These are phyloP conservation scores for Pristionchus entomophagus DNA, from an alignment of 2,888 invertebrate genomes.

Conservation along the genomic window DNA sequence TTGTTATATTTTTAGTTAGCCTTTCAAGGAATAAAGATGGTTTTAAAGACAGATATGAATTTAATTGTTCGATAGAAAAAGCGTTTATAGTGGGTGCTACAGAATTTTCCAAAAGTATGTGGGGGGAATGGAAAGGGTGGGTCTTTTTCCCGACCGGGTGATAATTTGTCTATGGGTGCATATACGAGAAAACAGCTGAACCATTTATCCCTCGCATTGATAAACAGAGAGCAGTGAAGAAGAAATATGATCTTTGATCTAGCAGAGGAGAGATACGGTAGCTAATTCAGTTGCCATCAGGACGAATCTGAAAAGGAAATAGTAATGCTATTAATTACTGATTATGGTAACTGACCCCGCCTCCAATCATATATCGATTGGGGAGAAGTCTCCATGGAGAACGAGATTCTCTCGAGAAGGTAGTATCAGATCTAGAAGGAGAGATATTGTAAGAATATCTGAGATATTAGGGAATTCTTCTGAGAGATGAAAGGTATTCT, in stretches of 20 bases:
- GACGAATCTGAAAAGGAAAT: neutral
- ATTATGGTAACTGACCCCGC: neutral
- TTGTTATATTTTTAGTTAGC: constrained; percentile 28
- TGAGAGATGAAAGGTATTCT: neutral
- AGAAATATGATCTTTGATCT: constrained; percentile 11
- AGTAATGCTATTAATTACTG: neutral
- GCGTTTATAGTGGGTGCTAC: too few species aligned
- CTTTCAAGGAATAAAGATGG: neutral
- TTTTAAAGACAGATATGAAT: neutral
- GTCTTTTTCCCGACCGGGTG: neutral
- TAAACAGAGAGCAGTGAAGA: neutral
- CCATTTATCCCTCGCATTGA: constrained; percentile 27
- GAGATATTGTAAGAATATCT: neutral
- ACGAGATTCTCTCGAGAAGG: neutral
- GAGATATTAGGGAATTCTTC: neutral
- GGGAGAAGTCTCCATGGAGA: constrained; percentile 6
- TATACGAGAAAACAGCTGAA: neutral
- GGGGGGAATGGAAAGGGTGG: neutral
- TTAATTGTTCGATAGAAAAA: too few species aligned
- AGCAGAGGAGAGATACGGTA: neutral
- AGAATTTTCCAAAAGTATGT: too few species aligned
- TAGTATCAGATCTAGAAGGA: constrained; percentile 11
- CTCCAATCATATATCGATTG: constrained; percentile 36
- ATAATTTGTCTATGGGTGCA: neutral
- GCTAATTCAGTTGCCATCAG: neutral